These are phyloP conservation scores for Centropyge bicolor DNA, from an alignment of 2,797 vertebrate genomes.

Conservation along the genomic window DNA sequence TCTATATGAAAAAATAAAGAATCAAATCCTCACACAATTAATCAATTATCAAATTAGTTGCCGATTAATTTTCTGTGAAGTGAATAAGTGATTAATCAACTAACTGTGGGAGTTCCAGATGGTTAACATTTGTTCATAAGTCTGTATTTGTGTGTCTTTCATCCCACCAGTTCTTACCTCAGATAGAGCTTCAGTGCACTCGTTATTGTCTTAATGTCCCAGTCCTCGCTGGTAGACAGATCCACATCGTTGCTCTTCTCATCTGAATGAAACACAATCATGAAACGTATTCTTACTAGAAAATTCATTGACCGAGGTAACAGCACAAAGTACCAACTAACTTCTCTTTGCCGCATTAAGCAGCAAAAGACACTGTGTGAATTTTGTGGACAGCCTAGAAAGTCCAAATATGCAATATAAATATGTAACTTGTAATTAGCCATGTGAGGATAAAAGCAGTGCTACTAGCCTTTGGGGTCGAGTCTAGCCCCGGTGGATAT, in stretches of 20 bases:
- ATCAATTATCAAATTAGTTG: background rate
- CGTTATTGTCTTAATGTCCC: constrained; percentile 98
- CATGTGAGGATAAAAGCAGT: constrained; percentile 76
- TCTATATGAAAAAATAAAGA: background rate
- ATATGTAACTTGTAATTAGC: constrained; percentile 78
- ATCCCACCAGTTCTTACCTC: constrained; percentile 82
- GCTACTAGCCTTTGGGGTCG: constrained; percentile 59
- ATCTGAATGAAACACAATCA: constrained; percentile 83
- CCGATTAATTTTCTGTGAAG: background rate
- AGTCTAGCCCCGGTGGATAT: constrained; percentile 64
- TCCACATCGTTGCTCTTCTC: constrained; percentile 92
- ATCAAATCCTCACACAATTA: background rate
- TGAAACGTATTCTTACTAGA: constrained; percentile 21
- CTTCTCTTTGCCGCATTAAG: constrained; percentile 6
- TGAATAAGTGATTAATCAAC: background rate
- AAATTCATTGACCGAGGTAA: background rate
- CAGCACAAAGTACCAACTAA: constrained; percentile 13
- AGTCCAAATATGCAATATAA: constrained; percentile 71
- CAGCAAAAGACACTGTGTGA: background rate
- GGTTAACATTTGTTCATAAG: background rate
- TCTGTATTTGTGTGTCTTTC: background rate
- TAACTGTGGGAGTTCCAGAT: background rate
- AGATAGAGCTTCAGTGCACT: constrained; percentile 96
- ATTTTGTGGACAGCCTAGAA: constrained; percentile 47
- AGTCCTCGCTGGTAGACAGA: constrained; percentile 90